phyloP scores from a whole-genome alignment of 2,797 vertebrate species.

The Helostoma temminkii region DNA sequence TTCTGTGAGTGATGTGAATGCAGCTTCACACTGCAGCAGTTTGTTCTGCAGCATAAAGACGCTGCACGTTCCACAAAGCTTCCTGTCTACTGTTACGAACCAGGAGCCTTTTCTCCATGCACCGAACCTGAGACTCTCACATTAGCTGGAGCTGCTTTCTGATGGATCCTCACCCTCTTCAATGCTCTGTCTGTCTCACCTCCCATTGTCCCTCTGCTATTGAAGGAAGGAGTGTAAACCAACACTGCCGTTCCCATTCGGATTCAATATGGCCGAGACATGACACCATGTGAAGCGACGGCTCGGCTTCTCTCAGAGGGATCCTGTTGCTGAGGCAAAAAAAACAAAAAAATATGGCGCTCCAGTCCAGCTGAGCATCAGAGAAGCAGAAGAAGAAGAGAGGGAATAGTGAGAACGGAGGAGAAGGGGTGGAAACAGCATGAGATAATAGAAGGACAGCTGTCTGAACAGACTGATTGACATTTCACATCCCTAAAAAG shows the following conservation, averaged over 20 bases:
- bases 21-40: slow-evolving; percentile 30
- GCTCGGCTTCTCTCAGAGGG: slow-evolving; percentile 79
- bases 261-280: slow-evolving; percentile 70
- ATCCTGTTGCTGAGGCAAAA: slow-evolving; percentile 68
- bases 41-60: slow-evolving; percentile 53
- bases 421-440: background rate
- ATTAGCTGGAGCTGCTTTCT: slow-evolving; percentile 23
- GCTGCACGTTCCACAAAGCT: slow-evolving; percentile 48
- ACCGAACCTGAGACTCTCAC: slow-evolving; percentile 31
- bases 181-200: slow-evolving; percentile 58
- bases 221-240: slow-evolving; percentile 64
- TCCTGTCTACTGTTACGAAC: slow-evolving; percentile 48
- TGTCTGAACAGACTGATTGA: background rate
- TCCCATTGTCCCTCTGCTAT: slow-evolving; percentile 63
- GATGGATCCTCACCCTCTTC: slow-evolving; percentile 49
- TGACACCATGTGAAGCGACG: slow-evolving; percentile 79
- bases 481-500: background rate
- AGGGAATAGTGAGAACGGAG: background rate
- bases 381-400: slow-evolving; percentile 9
- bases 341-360: slow-evolving; percentile 4
- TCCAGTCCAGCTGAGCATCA: slow-evolving; percentile 38
- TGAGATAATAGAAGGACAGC: background rate
- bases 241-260: slow-evolving; percentile 66
- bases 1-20: background rate
- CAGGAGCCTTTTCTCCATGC: slow-evolving; percentile 29